phyloP scores from a whole-genome alignment of 2,888 invertebrate genomes.

The Cerastoderma edule region DNA sequence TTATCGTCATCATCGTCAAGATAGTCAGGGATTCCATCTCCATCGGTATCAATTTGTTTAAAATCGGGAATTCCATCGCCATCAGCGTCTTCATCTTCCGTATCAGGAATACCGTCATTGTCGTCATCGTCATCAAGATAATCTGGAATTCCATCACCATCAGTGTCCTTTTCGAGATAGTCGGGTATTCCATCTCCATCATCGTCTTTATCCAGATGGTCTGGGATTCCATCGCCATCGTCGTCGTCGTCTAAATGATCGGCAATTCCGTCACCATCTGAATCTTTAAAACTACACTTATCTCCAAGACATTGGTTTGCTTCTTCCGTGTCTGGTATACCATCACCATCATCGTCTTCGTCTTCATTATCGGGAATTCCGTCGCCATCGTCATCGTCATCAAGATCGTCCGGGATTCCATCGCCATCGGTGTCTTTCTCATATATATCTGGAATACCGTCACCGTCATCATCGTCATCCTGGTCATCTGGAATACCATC shows the following conservation, averaged over 20 bases:
- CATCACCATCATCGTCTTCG: conserved; percentile 63
- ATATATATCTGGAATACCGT: conserved; percentile 78
- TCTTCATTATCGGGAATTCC: conserved; percentile 72
- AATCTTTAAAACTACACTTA: conserved; percentile 66
- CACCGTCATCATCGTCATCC: conserved; percentile 74
- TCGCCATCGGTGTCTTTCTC: conserved; percentile 70
- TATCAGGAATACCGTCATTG: conserved; percentile 78
- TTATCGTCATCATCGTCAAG: conserved; percentile 72
- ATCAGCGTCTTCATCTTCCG: conserved; percentile 74
- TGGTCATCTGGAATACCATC: conserved; percentile 70
- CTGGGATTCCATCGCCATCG: conserved; percentile 77
- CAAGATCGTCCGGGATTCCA: conserved; percentile 70
- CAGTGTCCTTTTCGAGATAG: conserved; percentile 70
- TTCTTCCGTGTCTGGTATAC: conserved; percentile 68
- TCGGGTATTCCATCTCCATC: conserved; percentile 79
- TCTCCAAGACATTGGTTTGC: conserved; percentile 74
- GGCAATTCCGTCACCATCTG: conserved; percentile 80
- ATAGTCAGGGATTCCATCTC: conserved; percentile 73
- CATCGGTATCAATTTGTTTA: conserved; percentile 63
- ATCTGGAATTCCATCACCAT: conserved; percentile 80
- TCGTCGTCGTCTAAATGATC: conserved; percentile 74
- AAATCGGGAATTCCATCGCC: conserved; percentile 79
- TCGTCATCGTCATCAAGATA: conserved; percentile 74
- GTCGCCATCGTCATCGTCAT: conserved; percentile 72
- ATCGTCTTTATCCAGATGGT: conserved; percentile 64